These are phyloP conservation scores for Ametastegia equiseti DNA, from an alignment of 2,888 invertebrate genomes.

Conservation along the genomic window DNA sequence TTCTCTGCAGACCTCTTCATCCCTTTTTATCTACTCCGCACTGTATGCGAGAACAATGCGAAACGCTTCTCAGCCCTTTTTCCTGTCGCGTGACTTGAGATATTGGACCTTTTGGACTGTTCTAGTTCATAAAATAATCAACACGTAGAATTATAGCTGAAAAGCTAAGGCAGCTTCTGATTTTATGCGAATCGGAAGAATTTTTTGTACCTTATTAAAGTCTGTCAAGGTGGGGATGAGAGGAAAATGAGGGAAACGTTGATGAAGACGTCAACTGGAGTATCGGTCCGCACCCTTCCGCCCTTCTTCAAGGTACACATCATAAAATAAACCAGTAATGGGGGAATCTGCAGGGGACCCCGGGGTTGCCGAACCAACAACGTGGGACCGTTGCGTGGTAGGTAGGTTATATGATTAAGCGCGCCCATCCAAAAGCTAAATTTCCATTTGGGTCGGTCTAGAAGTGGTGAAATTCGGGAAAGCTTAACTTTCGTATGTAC, in stretches of 20 bases:
- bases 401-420: conserved; percentile 42
- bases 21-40: conserved; percentile 13
- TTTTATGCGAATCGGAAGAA: neutral
- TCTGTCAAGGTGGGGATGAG: neutral
- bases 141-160: neutral
- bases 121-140: neutral
- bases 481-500: neutral
- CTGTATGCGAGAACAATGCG: neutral
- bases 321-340: conserved; percentile 31
- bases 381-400: neutral
- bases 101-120: neutral
- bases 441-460: conserved; percentile 28
- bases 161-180: neutral
- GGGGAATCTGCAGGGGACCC: conserved; percentile 5
- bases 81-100: neutral
- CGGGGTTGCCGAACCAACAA: conserved; percentile 23
- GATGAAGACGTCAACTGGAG: conserved; percentile 31
- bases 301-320: conserved; percentile 16
- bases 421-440: conserved; percentile 17
- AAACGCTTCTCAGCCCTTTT: neutral
- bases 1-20: neutral
- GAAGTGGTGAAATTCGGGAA: neutral
- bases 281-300: neutral
- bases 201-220: neutral
- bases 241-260: neutral